Conservation (phyloP, 2,113 vertebrate genomes). For the Cyanistes caeruleus region DNA sequence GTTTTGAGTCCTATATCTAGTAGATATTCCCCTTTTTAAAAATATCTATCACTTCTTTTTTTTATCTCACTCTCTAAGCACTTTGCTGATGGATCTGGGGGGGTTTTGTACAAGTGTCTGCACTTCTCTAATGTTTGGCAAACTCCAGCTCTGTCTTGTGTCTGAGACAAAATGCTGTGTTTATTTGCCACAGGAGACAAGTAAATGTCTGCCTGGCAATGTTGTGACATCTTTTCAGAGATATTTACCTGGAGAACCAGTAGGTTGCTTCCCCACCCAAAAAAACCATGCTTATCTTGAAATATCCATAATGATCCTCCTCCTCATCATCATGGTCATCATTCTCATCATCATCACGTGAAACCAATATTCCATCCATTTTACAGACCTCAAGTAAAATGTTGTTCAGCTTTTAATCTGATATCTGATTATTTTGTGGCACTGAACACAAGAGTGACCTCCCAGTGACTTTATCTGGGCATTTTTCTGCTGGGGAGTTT, state of each 20-base stretch:
- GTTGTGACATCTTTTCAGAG: background rate
- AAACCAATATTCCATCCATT: background rate
- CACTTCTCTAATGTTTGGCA: background rate
- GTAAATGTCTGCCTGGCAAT: background rate
- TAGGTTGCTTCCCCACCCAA: background rate
- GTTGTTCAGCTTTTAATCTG: background rate
- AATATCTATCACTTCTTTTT: background rate
- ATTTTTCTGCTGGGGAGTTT: background rate
- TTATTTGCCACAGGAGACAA: background rate
- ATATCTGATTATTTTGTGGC: background rate
- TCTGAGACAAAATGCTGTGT: background rate
- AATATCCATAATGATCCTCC: background rate
- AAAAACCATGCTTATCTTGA: background rate
- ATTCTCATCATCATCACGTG: background rate
- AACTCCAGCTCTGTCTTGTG: background rate
- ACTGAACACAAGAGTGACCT: background rate
- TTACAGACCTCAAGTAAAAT: background rate
- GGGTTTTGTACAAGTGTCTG: background rate
- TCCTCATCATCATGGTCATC: background rate
- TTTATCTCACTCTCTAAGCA: background rate
- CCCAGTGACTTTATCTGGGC: background rate
- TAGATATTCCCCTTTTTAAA: fast-evolving
- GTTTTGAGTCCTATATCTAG: background rate
- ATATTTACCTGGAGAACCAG: background rate
- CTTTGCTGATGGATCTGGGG: background rate